Base-by-base conservation (phyloP, 2,888 invertebrate genomes). In the Drosophila anceps region DNA sequence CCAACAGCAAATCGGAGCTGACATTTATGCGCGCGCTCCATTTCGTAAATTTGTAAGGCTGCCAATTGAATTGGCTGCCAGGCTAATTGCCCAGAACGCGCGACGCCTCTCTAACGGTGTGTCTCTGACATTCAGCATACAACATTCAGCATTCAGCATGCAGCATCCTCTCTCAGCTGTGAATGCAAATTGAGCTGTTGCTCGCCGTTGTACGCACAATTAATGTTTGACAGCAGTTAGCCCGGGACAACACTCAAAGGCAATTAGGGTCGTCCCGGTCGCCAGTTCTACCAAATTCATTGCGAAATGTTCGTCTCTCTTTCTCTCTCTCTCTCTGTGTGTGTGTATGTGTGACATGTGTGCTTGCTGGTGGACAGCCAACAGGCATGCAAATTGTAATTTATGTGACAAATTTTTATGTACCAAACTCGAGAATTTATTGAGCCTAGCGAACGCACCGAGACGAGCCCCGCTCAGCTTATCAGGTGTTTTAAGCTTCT, bases 351-450 rank as follows among this genome's bases (percentile, higher is more conserved):
- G 41, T 60, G 68, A 83, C 81, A 79, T 71, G 88, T 85, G 70
- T 66, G 81, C 69, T 65, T 64, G 61, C 57, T 68, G 87, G 46
- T 69, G 65, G 79, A 81, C 87, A 71, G 67, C 18, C 82, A 71
- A 73, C 77, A 83, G 73, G 60, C 63, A 82, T 76, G 88, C 90
- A 90, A 86, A 86, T 86, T 86, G 91, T 86, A 82, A 86, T 86
- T 86, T 86, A 86, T 90, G 91, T 87, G 91, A 88, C 90, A 86
- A 86, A 86, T 90, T 90, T 84, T 81, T 79, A 84, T 90, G 90
- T 73, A 84, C 85, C 84, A 69, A 69, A 68, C 55, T 69, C 37
- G 59, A 44, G 84, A 83, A 89, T 89, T 90, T 86, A 89, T 84
- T 76, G 85, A 83, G 53, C 81, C 57, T 46, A 64, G 46, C 46